Conservation (phyloP, 2,113 vertebrate genomes). For the Corydoras maculifer region DNA sequence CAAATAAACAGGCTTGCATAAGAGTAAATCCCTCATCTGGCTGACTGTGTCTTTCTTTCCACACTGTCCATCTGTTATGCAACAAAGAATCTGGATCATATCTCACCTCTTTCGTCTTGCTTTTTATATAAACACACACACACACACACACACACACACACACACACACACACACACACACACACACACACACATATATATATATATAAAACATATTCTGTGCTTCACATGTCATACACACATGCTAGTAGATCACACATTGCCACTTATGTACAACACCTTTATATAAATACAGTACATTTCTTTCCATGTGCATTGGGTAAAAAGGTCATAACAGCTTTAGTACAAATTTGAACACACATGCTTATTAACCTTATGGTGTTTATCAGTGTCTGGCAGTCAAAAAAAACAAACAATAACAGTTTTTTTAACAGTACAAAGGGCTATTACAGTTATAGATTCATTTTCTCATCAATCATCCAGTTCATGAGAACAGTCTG, state of each 20-base stretch:
- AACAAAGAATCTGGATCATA: neutral
- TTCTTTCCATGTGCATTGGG: neutral
- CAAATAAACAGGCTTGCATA: neutral
- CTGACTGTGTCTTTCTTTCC: neutral
- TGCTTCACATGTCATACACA: neutral
- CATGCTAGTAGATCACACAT: too few relatives aligned
- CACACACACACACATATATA: too few relatives aligned
- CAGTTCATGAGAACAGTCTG: too few relatives aligned
- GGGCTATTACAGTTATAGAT: too few relatives aligned
- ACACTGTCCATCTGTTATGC: conserved; percentile 1
- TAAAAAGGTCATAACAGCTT: neutral
- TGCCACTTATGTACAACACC: neutral
- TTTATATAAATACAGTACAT: neutral
- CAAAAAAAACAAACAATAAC: too few relatives aligned
- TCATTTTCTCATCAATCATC: too few relatives aligned
- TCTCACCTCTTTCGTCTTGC: neutral
- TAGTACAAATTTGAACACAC: too few relatives aligned
- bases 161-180: neutral
- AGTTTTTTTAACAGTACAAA: too few relatives aligned
- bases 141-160: neutral
- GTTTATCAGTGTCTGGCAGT: too few relatives aligned
- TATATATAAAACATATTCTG: neutral
- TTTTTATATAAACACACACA: too few relatives aligned
- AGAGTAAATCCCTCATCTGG: neutral
- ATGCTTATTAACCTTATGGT: too few relatives aligned